Evolutionary conservation across 2,888 invertebrate genomes (phyloP), one percentile per base, ranked within the genome.

Genomic region (Nasonovia ribisnigri): DNA sequence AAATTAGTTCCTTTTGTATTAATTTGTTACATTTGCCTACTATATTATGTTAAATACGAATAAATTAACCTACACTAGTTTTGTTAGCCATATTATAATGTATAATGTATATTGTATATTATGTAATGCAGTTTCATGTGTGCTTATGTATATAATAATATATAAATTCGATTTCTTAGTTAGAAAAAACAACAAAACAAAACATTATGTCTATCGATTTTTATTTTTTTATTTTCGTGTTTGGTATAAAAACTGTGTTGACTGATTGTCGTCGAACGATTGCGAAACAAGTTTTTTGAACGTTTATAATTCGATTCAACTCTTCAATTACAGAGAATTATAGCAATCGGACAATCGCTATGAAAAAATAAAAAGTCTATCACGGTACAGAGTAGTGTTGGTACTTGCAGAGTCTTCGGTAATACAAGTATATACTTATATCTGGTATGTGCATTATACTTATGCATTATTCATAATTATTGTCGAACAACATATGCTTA

Each of bases 1-100:
- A 92, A 88, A 88, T 84, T 92, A 92, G 92, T 92, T 92, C 92
- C 92, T 92, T 88, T 92, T 92, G 88, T 51, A 92, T 88, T 88
- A 60, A 60, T 43, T 60, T 36, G 87, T 92, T 92, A 67, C 4
- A 87, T 48, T 26, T 92, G 57, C n/a, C n/a, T 43, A 36, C 67
- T 54, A 54, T 84, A 91, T 26, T 84, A 54, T 86, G 54, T 92
- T 46, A 57, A 29, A 46, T 86, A 36, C 13, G 26, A 87, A 87
- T 46, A 86, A 57, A 57, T 92, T 86, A 91, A 91, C 46, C 24
- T 91, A 84, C 91, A 91, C 51, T 91, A 90, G 90, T 90, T 90
- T 90, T 91, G 77, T 91, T 91, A 91, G 91, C 91, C 67, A 90
- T 90, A 36, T 77, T 88, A 67, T 43, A 51, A 88, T 42, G 42